Evolutionary conservation across 2,888 invertebrate species (phyloP), one percentile per base, ranked within the genome.

Genomic region (Ennomos fuscantarius): DNA sequence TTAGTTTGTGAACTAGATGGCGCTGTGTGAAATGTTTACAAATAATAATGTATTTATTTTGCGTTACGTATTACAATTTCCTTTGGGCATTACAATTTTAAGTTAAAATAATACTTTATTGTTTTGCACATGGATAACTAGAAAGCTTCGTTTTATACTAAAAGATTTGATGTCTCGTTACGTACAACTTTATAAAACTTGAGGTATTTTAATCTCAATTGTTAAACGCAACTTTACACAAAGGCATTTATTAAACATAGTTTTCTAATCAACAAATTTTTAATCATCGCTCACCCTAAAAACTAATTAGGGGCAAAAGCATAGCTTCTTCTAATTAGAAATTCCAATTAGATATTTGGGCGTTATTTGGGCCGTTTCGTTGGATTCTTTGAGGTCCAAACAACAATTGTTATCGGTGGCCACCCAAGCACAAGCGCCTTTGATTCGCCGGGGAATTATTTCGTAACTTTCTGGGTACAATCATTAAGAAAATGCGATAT

Each of bases 301-400:
- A 87, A 85, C 87, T 86, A 88, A 89, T 90, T 88, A 88, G 84
- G 60, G 65, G 61, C 64, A 68, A 69, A 63, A 63, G 51, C 61
- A 59, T 53, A 49, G 66, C 74, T 73, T 75, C 80, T 71, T 84
- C 85, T 89, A 89, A 89, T 90, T 89, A 87, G 80, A 87, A 88
- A 90, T 91, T 90, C 91, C 90, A 89, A 89, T 90, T 89, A 88
- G 87, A 89, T 89, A 86, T 89, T 88, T 84, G 78, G 78, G 62
- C 70, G 42, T 58, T 56, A 56, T 51, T 56, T 37, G 51, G 50
- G 35, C 69, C 45, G 40, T 45, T 59, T 50, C 9, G 49, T 50
- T 46, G 78, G 79, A 87, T 85, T 82, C 82, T 80, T 76, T 73
- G 77, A 81, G 81, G 84, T 82, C 81, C 81, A 78, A 84, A 81